A percentile compares a stretch with the other conserved stretches of the same genome.
Conservation (phyloP, 2,888 invertebrate genomes). For the Cynaeus angustus region DNA sequence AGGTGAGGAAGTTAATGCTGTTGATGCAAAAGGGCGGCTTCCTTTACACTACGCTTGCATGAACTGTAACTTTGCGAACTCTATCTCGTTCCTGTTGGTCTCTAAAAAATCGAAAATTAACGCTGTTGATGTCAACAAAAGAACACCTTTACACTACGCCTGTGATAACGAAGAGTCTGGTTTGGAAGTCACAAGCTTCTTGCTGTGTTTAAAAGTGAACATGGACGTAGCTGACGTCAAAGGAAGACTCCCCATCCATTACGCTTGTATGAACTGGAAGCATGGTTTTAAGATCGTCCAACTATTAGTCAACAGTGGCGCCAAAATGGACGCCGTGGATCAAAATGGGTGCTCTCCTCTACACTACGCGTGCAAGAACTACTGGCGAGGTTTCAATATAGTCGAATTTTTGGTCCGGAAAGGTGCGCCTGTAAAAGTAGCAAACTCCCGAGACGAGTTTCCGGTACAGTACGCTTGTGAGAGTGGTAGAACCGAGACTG, state of each 20-base stretch:
- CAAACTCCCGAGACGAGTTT: neutral
- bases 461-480: neutral
- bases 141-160: neutral
- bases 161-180: neutral
- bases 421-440: neutral
- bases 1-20: neutral
- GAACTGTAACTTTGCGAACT: neutral
- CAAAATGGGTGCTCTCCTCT: neutral
- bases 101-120: neutral
- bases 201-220: neutral
- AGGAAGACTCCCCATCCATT: neutral
- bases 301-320: neutral
- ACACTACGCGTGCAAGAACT: neutral
- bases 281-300: neutral
- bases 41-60: neutral
- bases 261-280: slow-evolving; percentile 3
- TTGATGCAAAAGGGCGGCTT: neutral
- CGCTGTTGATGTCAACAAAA: neutral
- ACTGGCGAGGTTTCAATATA: neutral
- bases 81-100: too few species aligned
- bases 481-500: neutral
- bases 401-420: neutral
- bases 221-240: neutral
- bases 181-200: neutral
- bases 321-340: neutral